These are phyloP conservation scores for Entelurus aequoreus DNA, from an alignment of 2,113 vertebrate species.

Conservation along the genomic window DNA sequence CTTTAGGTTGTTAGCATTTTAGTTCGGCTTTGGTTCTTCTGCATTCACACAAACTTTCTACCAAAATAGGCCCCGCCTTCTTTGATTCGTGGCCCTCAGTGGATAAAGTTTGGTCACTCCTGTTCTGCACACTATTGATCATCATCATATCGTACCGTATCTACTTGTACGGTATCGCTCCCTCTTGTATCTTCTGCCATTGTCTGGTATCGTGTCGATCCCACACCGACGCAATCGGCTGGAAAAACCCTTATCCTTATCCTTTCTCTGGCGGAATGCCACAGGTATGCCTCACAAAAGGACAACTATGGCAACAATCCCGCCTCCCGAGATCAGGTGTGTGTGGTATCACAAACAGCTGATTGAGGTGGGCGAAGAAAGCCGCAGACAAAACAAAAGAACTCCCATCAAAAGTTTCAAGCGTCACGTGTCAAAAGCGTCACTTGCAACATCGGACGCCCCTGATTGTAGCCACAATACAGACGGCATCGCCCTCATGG, in stretches of 20 bases:
- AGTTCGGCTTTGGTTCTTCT: no score
- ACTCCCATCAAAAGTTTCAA: slow-evolving; percentile 50
- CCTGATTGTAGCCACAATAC: slow-evolving; percentile 77
- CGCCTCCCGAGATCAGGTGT: neutral
- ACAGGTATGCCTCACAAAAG: neutral
- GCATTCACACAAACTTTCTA: no score
- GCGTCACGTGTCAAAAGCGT: slow-evolving; percentile 60
- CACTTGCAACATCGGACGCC: slow-evolving; percentile 44
- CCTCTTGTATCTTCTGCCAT: no score
- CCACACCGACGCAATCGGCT: no score
- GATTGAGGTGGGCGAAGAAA: slow-evolving; percentile 38
- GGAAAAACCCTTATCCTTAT: neutral
- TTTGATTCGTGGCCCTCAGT: no score
- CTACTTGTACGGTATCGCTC: no score
- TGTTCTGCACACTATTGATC: no score
- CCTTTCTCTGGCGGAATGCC: neutral
- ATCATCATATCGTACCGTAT: no score
- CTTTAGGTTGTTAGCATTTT: no score
- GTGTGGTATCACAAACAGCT: neutral
- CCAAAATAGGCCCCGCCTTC: no score
- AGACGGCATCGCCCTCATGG: slow-evolving; percentile 58
- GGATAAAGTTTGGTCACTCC: no score
- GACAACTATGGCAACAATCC: neutral
- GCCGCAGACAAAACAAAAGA: slow-evolving; percentile 58
- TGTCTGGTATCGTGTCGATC: no score